phyloP scores from a whole-genome alignment of 2,797 vertebrate genomes.

The Phoeniculus purpureus region DNA sequence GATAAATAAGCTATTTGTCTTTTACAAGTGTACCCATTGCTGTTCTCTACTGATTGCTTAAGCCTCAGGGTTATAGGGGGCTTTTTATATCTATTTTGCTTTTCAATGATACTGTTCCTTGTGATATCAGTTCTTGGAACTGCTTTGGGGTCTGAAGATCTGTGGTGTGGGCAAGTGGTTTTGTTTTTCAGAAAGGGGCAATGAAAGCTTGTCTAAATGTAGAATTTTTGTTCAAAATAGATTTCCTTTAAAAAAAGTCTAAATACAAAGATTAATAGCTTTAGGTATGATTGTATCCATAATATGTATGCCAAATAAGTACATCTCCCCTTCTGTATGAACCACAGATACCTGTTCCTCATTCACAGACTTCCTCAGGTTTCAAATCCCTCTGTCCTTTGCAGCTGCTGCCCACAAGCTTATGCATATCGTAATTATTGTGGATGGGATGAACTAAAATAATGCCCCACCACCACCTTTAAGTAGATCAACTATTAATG shows the following conservation, averaged over 20 bases:
- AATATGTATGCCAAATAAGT: neutral
- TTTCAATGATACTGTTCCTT: neutral
- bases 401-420: neutral
- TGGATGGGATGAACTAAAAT: neutral
- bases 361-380: neutral
- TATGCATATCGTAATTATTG: neutral
- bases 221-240: neutral
- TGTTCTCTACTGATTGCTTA: neutral
- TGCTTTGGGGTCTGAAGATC: neutral
- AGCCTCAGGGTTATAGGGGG: neutral
- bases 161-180: neutral
- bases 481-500: conserved; percentile 39
- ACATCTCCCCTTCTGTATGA: neutral
- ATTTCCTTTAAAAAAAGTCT: neutral
- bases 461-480: neutral
- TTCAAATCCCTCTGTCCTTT: neutral
- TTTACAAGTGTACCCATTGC: neutral
- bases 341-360: neutral
- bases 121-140: neutral
- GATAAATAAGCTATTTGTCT: neutral
- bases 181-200: neutral
- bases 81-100: neutral
- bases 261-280: neutral
- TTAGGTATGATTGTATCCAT: neutral
- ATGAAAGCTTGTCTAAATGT: neutral